phyloP scores from a whole-genome alignment of 92 coral and sea anemone genomes.

The Plumapathes pennacea region DNA sequence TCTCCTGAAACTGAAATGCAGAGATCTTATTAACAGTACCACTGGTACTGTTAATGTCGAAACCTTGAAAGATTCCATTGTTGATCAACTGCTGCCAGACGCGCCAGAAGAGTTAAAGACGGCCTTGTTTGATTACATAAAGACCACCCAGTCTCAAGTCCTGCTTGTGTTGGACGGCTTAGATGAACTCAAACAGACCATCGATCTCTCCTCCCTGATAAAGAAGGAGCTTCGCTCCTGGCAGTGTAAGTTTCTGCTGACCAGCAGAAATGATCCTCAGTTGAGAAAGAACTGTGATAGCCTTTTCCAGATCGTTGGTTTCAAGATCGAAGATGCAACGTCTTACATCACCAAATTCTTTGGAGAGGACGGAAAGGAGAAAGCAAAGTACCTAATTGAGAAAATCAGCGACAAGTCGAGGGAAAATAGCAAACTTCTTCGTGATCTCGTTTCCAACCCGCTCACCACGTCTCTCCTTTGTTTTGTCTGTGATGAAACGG shows the following conservation, averaged over 20 bases:
- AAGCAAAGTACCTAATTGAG: not conserved
- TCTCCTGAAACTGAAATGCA: conserved; percentile 13
- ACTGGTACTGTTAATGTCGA: conserved; percentile 9
- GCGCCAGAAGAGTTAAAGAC: not conserved
- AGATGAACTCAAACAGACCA: too few species aligned
- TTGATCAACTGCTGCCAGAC: conserved; percentile 26
- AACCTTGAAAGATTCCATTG: too few species aligned
- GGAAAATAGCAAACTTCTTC: not conserved
- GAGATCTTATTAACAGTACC: conserved; percentile 21
- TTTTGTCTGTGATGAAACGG: conserved; percentile 23
- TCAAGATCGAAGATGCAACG: conserved; percentile 1
- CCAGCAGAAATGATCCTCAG: conserved; percentile 23
- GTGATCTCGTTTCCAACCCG: conserved; percentile 14
- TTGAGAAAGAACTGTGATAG: conserved; percentile 16
- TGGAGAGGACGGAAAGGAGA: too few species aligned
- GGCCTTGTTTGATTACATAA: conserved; percentile 6
- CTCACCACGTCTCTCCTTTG: conserved; percentile 25
- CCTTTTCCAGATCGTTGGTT: conserved; percentile 28
- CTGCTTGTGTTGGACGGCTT: conserved; percentile 38
- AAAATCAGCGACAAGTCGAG: not conserved
- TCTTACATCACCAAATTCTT: conserved; percentile 28
- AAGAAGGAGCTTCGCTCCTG: conserved; percentile 1
- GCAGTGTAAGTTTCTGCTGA: conserved; percentile 9
- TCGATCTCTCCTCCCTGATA: not conserved
- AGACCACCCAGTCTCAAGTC: conserved; percentile 7